Base-by-base conservation (phyloP, 2,888 invertebrate species). In the Amphiduros pacificus region DNA sequence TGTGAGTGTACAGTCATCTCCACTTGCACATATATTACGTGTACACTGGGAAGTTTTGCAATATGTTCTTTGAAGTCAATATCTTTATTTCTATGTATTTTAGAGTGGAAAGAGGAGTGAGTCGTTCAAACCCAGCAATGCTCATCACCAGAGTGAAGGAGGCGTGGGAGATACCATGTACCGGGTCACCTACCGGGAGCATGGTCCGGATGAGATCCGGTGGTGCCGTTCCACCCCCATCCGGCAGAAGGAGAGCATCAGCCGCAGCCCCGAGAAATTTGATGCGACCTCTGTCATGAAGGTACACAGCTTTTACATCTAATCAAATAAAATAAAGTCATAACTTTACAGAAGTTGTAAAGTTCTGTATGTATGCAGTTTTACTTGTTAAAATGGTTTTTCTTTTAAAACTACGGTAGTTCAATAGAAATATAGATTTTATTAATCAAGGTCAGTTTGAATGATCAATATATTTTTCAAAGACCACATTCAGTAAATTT, bases 211-310 rank as follows among this genome's bases (percentile, higher is more conserved):
- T 6, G 55, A 55, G 28, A n/a, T 24, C 26, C 26, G 40, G 14
- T 41, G 41, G 55, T 55, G 55, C n/a, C 55, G 55, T 6, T 24
- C 41, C 6, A 17, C 55, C 20, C 40, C 41, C 27, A 26, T 55
- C 24, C 20, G 26, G 17, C 55, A 40, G 11, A 55, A 55, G 6
- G 22, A 26, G 22, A 26, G 51, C 51, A 20, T 54, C 54, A 36
- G 54, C 54, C 36, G 32, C 11, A 36, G 54, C 32, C 22, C 54
- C 5, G 22, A 14, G 14, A 32, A 31, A 17, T 22, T 31, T 26
- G 54, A 54, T 20, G 31, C 54, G 20, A 32, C 32, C 31, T 54
- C 54, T 27, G 54, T 54, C 20, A 54, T 54, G 54, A 54, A 54
- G 36, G 54, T 54, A 22, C 31, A 36, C 36, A 11, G 9, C 36